Evolutionary conservation across 2,797 vertebrate genomes (phyloP).

Genomic region (Anomalospiza imberbis): DNA sequence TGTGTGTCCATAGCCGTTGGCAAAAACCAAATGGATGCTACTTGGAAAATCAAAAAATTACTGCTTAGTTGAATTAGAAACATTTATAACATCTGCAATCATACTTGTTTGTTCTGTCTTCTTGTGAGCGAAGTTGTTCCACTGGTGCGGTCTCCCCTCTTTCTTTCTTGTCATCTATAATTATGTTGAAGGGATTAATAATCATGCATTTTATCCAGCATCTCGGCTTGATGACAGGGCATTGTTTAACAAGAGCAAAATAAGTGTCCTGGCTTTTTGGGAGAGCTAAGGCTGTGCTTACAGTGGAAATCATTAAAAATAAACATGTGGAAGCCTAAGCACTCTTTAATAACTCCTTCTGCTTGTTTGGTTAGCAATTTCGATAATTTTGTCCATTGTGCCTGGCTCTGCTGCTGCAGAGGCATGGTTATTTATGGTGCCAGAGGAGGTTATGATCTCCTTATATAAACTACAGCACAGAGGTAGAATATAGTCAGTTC

Average conservation of each 20-base stretch:
- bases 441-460: slow-evolving; percentile 14
- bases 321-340: slow-evolving; percentile 51
- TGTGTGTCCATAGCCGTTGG: neutral
- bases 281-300: neutral
- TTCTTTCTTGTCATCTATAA: slow-evolving; percentile 3
- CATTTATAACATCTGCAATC: neutral
- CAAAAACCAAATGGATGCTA: neutral
- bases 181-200: slow-evolving; percentile 18
- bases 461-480: neutral
- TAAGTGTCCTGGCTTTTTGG: neutral
- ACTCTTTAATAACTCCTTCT: slow-evolving; percentile 44
- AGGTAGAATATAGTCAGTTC: neutral
- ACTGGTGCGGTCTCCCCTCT: neutral
- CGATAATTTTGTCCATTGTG: neutral
- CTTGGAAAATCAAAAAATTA: neutral
- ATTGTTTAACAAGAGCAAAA: slow-evolving; percentile 24
- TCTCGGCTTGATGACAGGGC: neutral
- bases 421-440: slow-evolving; percentile 17
- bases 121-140: neutral
- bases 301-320: slow-evolving; percentile 33
- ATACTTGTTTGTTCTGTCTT: neutral
- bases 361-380: slow-evolving; percentile 59
- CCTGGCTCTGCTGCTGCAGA: neutral
- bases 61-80: neutral
- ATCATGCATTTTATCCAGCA: neutral